Evolutionary conservation across 2,797 vertebrate species (phyloP).

Genomic region (Pygocentrus nattereri): DNA sequence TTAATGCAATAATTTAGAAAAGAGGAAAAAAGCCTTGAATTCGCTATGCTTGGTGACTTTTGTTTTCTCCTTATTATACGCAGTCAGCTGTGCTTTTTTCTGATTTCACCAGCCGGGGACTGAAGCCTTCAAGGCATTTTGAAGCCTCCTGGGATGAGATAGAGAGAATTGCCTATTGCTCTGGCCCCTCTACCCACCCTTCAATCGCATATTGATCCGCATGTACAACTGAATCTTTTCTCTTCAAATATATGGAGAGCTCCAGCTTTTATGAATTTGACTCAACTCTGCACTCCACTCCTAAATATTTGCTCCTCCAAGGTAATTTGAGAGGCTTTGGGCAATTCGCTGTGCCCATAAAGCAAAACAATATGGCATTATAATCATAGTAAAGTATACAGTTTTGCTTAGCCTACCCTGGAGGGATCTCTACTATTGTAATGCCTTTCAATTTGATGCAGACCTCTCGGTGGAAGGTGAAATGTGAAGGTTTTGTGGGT

Average conservation of each 20-base stretch:
- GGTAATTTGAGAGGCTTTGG: constrained; percentile 62
- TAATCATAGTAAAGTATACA: constrained; percentile 48
- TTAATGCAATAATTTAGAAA: constrained; percentile 52
- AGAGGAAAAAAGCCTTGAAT: constrained; percentile 11
- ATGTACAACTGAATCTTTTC: constrained; percentile 64
- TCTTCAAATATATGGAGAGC: constrained; percentile 67
- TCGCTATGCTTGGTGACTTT: constrained; percentile 37
- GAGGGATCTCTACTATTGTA: constrained; percentile 37
- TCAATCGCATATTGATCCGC: constrained; percentile 60
- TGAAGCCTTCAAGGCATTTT: constrained; percentile 49
- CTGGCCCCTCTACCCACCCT: constrained; percentile 13
- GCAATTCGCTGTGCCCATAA: constrained; percentile 54
- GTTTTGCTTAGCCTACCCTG: constrained; percentile 39
- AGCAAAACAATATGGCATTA: constrained; percentile 62
- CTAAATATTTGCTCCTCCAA: constrained; percentile 53
- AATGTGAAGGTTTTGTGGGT: constrained; percentile 13
- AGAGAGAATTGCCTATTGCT: constrained; percentile 42
- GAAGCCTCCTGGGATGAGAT: constrained; percentile 20
- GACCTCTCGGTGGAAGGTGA: constrained; percentile 38
- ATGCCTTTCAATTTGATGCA: constrained; percentile 37
- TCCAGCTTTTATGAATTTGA: constrained; percentile 60
- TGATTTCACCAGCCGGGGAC: constrained; percentile 30
- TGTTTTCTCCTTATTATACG: constrained; percentile 39
- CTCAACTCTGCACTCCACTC: constrained; percentile 40
- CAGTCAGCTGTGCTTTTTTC: constrained; percentile 30